These are phyloP conservation scores for Cynopterus brachyotis DNA, from an alignment of 2,113 vertebrate species.

Conservation along the genomic window DNA sequence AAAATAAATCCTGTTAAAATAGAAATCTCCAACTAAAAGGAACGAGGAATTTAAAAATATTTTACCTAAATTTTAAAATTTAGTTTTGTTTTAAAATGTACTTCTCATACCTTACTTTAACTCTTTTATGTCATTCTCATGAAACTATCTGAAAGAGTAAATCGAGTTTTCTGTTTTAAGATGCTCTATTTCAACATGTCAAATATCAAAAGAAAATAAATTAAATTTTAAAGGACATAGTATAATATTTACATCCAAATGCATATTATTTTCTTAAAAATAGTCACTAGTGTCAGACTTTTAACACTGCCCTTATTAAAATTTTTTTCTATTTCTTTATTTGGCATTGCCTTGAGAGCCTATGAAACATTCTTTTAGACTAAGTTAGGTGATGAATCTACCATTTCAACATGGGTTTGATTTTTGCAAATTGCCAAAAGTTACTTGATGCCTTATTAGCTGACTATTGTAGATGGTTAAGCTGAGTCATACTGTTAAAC, in stretches of 20 bases:
- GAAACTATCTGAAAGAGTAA: background rate
- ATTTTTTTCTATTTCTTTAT: background rate
- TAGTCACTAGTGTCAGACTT: background rate
- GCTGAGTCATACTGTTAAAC: background rate
- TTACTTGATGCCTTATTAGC: background rate
- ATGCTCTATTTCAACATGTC: background rate
- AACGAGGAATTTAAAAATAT: background rate
- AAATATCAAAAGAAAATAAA: slow-evolving; percentile 13
- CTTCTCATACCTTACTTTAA: background rate
- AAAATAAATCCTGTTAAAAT: slow-evolving; percentile 37
- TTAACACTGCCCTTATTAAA: background rate
- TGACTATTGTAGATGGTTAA: background rate
- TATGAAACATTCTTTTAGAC: background rate
- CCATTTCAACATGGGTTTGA: background rate
- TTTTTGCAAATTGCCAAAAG: slow-evolving; percentile 16
- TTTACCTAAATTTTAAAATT: slow-evolving; percentile 29
- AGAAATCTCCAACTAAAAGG: background rate
- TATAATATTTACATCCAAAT: background rate
- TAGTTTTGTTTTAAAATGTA: background rate
- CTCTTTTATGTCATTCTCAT: background rate
- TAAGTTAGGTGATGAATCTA: background rate
- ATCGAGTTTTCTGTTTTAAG: slow-evolving; percentile 39
- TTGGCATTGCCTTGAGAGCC: background rate
- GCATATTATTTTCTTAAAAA: slow-evolving; percentile 7
- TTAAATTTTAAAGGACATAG: slow-evolving; percentile 26